Evolutionary conservation across 1,140 invertebrate genomes (phyloP).

Genomic region (Drosophila chauvacae): DNA sequence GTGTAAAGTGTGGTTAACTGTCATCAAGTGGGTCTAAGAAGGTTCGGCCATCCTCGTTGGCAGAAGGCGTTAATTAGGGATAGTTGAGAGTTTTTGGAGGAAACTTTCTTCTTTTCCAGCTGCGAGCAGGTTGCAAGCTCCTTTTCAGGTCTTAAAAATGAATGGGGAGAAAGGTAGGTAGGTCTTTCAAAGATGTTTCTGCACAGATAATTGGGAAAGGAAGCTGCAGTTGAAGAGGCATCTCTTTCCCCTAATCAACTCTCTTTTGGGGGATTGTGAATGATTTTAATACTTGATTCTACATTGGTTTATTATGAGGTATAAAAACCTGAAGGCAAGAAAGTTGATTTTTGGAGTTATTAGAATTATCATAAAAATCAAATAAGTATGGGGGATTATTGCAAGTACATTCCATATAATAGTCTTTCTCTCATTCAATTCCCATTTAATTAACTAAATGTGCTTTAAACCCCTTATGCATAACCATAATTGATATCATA

Average conservation of each 20-base stretch:
- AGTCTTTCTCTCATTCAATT: too few relatives aligned
- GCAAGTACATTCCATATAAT: neutral
- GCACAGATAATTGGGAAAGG: conserved; percentile 21
- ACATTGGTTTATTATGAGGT: neutral
- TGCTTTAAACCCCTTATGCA: neutral
- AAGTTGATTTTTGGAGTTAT: neutral
- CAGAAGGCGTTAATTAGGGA: conserved; percentile 51
- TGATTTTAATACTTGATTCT: neutral
- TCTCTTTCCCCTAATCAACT: conserved; percentile 1
- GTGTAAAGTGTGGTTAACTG: conserved; percentile 42
- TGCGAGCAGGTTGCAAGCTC: neutral
- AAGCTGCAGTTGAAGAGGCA: conserved; percentile 4
- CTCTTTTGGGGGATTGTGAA: neutral
- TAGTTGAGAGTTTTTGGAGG: conserved; percentile 26
- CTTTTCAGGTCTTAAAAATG: conserved; percentile 19
- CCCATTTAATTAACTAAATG: neutral
- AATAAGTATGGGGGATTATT: neutral
- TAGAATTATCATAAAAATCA: neutral
- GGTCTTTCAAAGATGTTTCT: conserved; percentile 10
- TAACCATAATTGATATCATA: conserved; percentile 15
- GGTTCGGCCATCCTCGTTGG: conserved; percentile 16
- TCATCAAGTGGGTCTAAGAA: conserved; percentile 44
- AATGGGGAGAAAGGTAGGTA: conserved; percentile 39
- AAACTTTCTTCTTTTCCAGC: conserved; percentile 23
- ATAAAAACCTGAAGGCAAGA: neutral